Evolutionary conservation across 37 sponge, comb jelly and placozoan species (phyloP), one percentile per base, ranked within the genome.

Genomic region (Petrosia ficiformis): DNA sequence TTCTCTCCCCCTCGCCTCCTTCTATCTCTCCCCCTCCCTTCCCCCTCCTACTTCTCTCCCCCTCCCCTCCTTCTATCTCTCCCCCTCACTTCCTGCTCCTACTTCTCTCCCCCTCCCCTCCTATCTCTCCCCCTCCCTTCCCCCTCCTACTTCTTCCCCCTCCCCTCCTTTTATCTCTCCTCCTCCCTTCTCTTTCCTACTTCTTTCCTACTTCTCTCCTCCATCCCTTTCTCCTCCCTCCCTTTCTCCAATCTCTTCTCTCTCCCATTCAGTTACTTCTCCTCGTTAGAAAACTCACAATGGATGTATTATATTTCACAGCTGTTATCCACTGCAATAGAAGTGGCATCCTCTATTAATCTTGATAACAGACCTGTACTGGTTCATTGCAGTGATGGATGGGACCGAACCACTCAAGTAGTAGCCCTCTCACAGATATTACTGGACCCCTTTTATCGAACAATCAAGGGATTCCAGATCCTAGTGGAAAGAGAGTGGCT

Each of bases 301-400:
- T 98, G 99, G 99, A 68, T 98, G 41, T 57, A 69, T 33, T 83
- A 93, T 75, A 39, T 98, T 28, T 82, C 76, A 38, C 80, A 82
- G 33, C 75, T 98, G 56, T 41, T 98, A 22, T 30, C 54, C 4
- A 87, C 85, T 31, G 87, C 99, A 1, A 77, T 75, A 32, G 86
- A 90, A 57, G 93, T 97, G 57, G 87, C 80, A 39, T 37, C 59
- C n/a, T 54, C 80, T 5, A 52, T 92, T 36, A 54, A 87, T 35
- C 67, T 64, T 26, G 57, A 58, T 2, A 57, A 38, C 58, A 70
- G 66, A 24, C 94, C 97, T 14, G 86, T 93, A n/a, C 82, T 96
- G 54, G 86, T 96, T 44, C 97, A 96, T 85, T 96, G 97, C 77
- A 85, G 84, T 40, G 97, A 96, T 83, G 97, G 97, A 0, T 96